Base-by-base conservation (phyloP, 2,797 vertebrate species). In the Bryconaethiops microstoma region DNA sequence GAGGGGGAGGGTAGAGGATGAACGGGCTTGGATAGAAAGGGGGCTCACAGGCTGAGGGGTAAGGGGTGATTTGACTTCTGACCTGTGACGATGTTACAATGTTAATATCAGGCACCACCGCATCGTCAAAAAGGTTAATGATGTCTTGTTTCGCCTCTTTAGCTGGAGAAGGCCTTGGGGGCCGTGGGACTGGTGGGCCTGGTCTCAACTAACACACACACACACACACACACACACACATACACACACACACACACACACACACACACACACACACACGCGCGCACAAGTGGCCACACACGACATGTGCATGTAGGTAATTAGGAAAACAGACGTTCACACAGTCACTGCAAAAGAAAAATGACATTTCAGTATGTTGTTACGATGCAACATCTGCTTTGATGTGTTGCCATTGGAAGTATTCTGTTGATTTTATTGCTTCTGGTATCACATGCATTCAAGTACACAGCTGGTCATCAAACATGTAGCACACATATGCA, bases 21-120 rank as follows among this genome's bases (percentile, higher is more conserved):
- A 71, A 45, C 16, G 42, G 14, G 69, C 5, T 7, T 68, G 72
- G 23, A 48, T 45, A 73, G 8, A 52, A 52, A 25, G 19, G 35
- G 40, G 54, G 40, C 55, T 81, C 5, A n/a, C 12, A 70, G 62
- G 67, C 25, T 42, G 60, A 63, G 25, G 1, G 62, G 62, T n/a
- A 62, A 60, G 23, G 39, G 48, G 16, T 42, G 3, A 60, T 80
- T 72, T 78, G 79, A 67, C 77, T 52, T 78, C 94, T 95, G 90
- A 98, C 97, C 96, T 97, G 95, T 59, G 92, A 89, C n/a, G 92
- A 84, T 1, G 90, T 89, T 0, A 93, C 94, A 83, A 94, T 89
- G 50, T 90, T 92, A 85, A 94, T 90, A 74, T 94, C 95, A 0
- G 94, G 90, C 77, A 89, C 93, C 83, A 94, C 91, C 85, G 94